These are phyloP conservation scores for Drosophila rhopaloa DNA, from an alignment of 1,140 invertebrate genomes.

Conservation along the genomic window DNA sequence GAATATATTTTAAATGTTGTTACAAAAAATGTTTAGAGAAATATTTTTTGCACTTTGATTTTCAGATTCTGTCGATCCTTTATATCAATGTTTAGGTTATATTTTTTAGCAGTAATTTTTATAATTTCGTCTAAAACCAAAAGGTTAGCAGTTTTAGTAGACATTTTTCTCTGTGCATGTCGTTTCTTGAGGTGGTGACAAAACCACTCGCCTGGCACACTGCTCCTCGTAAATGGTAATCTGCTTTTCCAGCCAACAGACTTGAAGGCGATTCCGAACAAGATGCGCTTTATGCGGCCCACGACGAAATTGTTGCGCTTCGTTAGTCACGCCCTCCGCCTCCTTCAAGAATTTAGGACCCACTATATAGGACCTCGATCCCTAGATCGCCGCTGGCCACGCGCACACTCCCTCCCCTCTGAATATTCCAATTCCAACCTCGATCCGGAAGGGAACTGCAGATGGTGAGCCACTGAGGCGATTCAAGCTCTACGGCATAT, in stretches of 20 bases:
- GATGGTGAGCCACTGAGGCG: constrained; percentile 70
- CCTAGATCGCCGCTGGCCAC: constrained; percentile 58
- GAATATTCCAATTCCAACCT: background rate
- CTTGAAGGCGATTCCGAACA: constrained; percentile 47
- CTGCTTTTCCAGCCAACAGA: constrained; percentile 71
- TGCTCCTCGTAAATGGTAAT: constrained; percentile 63
- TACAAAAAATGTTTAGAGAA: too few species aligned
- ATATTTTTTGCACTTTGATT: too few species aligned
- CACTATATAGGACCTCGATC: constrained; percentile 29
- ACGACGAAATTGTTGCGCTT: constrained; percentile 77
- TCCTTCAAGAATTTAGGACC: constrained; percentile 4
- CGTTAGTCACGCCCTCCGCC: constrained; percentile 53
- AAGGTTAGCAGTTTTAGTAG: too few species aligned
- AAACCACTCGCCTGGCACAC: constrained; percentile 44
- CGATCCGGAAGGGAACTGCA: constrained; percentile 40
- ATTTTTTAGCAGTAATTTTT: too few species aligned
- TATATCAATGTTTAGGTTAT: too few species aligned
- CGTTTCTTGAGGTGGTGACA: constrained; percentile 21
- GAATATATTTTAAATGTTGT: too few species aligned
- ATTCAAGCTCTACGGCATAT: constrained; percentile 56
- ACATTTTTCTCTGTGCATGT: background rate
- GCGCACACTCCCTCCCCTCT: constrained; percentile 22
- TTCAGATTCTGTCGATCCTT: too few species aligned
- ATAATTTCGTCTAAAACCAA: too few species aligned
- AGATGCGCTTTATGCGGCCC: constrained; percentile 53